Evolutionary conservation across 1,140 invertebrate genomes (phyloP).

Genomic region (Penaeus vannamei): DNA sequence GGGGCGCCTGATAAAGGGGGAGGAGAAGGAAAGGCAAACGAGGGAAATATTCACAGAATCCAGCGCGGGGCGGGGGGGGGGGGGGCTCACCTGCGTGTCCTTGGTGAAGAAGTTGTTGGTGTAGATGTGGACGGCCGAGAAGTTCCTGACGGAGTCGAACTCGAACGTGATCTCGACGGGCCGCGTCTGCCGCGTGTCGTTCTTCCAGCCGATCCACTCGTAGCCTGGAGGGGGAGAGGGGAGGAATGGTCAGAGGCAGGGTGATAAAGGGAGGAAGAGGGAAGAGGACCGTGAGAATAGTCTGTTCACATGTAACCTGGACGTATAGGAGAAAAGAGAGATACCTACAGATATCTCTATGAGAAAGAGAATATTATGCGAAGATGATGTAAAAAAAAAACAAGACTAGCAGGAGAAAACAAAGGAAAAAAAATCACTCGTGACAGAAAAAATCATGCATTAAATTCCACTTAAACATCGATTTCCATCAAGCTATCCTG

Average conservation of each 20-base stretch:
- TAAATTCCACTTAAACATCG: no score
- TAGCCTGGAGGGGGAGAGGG: conserved; percentile 76
- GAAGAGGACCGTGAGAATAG: neutral
- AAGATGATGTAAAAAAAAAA: no score
- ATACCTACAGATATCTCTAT: no score
- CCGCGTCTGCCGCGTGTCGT: conserved; percentile 76
- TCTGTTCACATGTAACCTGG: neutral
- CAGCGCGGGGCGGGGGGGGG: no score
- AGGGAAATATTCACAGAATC: neutral
- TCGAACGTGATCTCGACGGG: conserved; percentile 82
- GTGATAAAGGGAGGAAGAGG: no score
- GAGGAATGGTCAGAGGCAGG: neutral
- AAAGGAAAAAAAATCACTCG: no score
- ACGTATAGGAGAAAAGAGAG: no score
- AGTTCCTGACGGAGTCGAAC: conserved; percentile 83
- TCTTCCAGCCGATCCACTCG: conserved; percentile 89
- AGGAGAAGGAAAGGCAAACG: neutral
- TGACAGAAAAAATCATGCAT: neutral
- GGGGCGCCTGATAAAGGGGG: neutral
- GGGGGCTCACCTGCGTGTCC: conserved; percentile 80
- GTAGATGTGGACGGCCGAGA: conserved; percentile 81
- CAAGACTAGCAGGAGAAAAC: neutral
- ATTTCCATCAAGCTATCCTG: no score
- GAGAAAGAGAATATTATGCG: no score
- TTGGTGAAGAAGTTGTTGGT: conserved; percentile 86